Percentiles rank a stretch among this genome's conserved stretches.
Conservation (phyloP, 92 coral and sea anemone genomes). For the Palythoa caribaeorum region DNA sequence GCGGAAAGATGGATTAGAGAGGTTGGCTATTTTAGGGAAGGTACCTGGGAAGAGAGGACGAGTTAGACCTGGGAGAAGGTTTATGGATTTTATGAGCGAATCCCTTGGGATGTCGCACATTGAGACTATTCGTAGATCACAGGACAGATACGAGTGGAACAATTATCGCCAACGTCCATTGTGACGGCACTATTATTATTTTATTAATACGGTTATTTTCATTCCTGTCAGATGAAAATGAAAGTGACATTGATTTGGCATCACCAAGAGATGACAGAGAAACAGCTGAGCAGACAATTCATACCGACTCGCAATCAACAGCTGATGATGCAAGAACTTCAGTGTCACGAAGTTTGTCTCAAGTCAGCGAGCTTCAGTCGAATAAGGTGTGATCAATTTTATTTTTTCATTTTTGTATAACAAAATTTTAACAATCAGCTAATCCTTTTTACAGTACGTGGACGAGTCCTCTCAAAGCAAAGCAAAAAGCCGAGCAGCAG, state of each 20-base stretch:
- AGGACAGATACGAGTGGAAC: too few species aligned
- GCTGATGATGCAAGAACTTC: background rate
- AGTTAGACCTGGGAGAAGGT: too few species aligned
- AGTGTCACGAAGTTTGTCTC: background rate
- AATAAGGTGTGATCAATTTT: background rate
- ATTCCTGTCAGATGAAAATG: background rate
- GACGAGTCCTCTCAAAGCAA: conserved; percentile 13
- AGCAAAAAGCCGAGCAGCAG: background rate
- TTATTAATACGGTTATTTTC: background rate
- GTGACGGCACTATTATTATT: background rate
- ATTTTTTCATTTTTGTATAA: background rate
- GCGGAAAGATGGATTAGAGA: too few species aligned
- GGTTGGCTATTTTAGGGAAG: too few species aligned
- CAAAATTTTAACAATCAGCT: background rate
- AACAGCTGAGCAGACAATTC: background rate
- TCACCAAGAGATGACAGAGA: background rate
- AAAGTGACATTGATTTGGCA: background rate
- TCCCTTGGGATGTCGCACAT: too few species aligned
- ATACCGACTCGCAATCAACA: background rate
- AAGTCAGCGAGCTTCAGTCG: background rate
- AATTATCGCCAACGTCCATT: too few species aligned
- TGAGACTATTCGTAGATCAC: too few species aligned
- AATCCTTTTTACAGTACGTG: background rate
- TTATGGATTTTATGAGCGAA: too few species aligned
- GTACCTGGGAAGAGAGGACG: too few species aligned